Conservation (phyloP, 2,113 vertebrate species). For the Python bivittatus region DNA sequence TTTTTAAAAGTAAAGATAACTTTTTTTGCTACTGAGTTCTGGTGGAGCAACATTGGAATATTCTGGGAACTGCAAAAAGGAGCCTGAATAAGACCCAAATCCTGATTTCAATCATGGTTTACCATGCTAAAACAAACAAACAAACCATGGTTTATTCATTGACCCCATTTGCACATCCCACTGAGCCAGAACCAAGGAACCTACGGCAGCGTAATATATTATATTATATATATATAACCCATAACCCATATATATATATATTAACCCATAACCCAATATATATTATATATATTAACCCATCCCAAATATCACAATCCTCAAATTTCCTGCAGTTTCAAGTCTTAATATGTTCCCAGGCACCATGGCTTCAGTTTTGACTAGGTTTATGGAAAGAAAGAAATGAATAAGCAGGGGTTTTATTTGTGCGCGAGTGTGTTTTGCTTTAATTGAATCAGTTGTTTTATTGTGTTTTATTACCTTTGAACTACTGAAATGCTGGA, state of each 20-base stretch:
- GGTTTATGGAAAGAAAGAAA: constrained; percentile 6
- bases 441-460: constrained; percentile 39
- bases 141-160: no score
- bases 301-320: not conserved
- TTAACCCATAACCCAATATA: no score
- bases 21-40: no score
- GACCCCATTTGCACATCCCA: no score
- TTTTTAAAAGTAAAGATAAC: no score
- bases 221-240: constrained; percentile 3
- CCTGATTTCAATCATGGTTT: no score
- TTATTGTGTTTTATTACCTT: constrained; percentile 31
- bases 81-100: no score
- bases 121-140: no score
- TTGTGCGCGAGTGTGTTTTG: not conserved
- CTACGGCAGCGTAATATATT: not conserved
- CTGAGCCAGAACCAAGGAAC: not conserved
- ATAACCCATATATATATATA: no score
- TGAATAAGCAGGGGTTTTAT: not conserved
- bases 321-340: constrained; percentile 16
- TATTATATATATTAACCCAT: no score
- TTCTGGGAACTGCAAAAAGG: no score
- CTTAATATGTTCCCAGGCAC: constrained; percentile 38
- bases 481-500: constrained; percentile 5
- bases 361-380: constrained; percentile 54
- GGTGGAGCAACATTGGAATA: no score